Conservation (phyloP, 2,888 invertebrate species). For the Punctoribates punctum region DNA sequence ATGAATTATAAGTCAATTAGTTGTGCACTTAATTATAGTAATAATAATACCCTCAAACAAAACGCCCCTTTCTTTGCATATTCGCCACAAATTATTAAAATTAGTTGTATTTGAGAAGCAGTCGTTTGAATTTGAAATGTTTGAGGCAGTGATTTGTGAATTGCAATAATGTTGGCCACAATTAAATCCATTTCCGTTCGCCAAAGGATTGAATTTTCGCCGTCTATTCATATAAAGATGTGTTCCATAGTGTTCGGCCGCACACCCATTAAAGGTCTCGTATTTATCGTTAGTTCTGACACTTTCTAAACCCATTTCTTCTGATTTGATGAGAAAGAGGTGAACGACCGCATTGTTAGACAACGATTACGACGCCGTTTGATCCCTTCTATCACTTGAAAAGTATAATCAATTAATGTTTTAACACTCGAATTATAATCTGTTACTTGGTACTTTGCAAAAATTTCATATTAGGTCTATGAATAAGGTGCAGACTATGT, state of each 20-base stretch:
- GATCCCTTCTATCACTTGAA: too few species aligned
- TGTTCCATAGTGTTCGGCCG: not conserved
- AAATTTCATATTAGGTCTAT: too few species aligned
- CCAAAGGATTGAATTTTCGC: not conserved
- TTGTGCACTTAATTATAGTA: not conserved
- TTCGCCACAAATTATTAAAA: slow-evolving; percentile 59
- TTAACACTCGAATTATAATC: too few species aligned
- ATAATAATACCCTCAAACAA: slow-evolving; percentile 59
- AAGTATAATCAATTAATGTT: too few species aligned
- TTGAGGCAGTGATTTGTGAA: slow-evolving; percentile 19
- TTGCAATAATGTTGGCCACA: not conserved
- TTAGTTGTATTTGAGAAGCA: not conserved
- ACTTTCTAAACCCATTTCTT: slow-evolving; percentile 22
- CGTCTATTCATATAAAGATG: not conserved
- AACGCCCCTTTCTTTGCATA: slow-evolving; percentile 60
- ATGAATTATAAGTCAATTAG: not conserved
- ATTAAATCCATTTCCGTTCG: not conserved
- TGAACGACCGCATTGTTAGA: not conserved
- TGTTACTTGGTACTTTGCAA: too few species aligned
- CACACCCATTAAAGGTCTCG: not conserved
- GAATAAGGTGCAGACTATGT: too few species aligned
- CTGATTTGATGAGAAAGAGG: not conserved
- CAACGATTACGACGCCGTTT: not conserved
- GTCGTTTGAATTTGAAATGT: not conserved
- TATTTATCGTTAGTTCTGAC: slow-evolving; percentile 3